Evolutionary conservation across 2,888 invertebrate genomes (phyloP).

Genomic region (Podabrus alpinus): DNA sequence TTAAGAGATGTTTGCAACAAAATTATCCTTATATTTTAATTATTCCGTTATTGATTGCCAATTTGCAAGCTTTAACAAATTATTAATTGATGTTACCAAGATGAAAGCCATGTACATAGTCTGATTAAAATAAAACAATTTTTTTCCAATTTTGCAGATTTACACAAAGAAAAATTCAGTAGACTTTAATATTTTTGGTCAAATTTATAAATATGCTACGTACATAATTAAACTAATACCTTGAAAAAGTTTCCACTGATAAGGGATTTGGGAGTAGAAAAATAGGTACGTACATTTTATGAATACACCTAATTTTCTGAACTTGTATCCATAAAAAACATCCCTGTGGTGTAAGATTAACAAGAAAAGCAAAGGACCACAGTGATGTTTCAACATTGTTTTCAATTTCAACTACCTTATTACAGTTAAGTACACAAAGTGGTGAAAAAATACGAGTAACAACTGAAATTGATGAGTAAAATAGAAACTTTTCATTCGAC

Average conservation of each 20-base stretch:
- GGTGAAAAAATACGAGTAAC: conserved; percentile 7
- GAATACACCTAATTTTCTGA: conserved; percentile 16
- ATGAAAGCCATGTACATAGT: not conserved
- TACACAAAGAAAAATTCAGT: not conserved
- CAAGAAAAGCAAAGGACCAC: not conserved
- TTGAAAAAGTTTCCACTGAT: not conserved
- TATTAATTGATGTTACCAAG: not conserved
- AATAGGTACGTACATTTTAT: conserved; percentile 29
- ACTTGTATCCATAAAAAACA: conserved; percentile 8
- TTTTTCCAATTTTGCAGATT: not conserved
- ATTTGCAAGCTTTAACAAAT: not conserved
- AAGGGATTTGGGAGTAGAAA: conserved; percentile 24
- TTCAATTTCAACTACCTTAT: conserved; percentile 21
- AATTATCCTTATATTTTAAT: not conserved
- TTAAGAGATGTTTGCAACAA: not conserved
- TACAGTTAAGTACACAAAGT: conserved; percentile 28
- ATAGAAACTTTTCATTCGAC: not conserved
- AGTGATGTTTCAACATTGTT: conserved; percentile 5
- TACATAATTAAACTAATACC: not conserved
- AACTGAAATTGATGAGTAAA: not conserved
- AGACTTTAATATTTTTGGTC: not conserved
- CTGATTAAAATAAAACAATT: not conserved
- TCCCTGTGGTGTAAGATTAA: conserved; percentile 4
- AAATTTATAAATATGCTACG: not conserved
- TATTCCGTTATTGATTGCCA: not conserved